Conservation (phyloP, 1,140 invertebrate species). For the Papilio polytes region DNA sequence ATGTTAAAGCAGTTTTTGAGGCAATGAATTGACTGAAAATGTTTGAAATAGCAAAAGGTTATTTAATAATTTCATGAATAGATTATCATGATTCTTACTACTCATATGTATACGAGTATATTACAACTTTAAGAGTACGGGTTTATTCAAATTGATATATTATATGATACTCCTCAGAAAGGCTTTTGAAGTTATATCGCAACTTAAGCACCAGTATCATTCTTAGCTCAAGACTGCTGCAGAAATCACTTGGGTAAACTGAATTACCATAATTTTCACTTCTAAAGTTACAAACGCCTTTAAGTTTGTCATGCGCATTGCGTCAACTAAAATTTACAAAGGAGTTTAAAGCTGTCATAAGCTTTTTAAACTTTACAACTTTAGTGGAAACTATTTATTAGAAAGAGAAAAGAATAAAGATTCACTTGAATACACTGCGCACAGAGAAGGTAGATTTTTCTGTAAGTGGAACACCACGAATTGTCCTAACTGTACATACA, state of each 20-base stretch:
- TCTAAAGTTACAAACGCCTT: neutral
- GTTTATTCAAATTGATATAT: neutral
- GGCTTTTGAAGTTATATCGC: neutral
- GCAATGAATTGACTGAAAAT: no score
- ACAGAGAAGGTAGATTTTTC: neutral
- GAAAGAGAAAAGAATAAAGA: neutral
- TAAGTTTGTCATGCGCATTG: constrained; percentile 15
- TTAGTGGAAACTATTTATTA: neutral
- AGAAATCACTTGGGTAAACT: constrained; percentile 29
- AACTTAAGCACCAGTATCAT: neutral
- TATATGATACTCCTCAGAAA: neutral
- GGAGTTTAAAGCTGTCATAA: constrained; percentile 13
- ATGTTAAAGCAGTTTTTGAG: no score
- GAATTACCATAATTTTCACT: constrained; percentile 19
- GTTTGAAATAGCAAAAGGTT: no score
- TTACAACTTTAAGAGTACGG: neutral
- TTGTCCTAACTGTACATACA: neutral
- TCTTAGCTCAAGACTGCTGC: constrained; percentile 12
- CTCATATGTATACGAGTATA: no score
- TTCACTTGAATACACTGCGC: neutral
- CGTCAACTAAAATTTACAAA: constrained; percentile 12
- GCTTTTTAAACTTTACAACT: constrained; percentile 3
- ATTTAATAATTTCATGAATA: neutral
- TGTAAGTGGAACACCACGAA: neutral
- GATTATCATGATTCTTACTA: neutral